These are phyloP conservation scores for Spicauda simplicius DNA, from an alignment of 2,888 invertebrate species.

Conservation along the genomic window DNA sequence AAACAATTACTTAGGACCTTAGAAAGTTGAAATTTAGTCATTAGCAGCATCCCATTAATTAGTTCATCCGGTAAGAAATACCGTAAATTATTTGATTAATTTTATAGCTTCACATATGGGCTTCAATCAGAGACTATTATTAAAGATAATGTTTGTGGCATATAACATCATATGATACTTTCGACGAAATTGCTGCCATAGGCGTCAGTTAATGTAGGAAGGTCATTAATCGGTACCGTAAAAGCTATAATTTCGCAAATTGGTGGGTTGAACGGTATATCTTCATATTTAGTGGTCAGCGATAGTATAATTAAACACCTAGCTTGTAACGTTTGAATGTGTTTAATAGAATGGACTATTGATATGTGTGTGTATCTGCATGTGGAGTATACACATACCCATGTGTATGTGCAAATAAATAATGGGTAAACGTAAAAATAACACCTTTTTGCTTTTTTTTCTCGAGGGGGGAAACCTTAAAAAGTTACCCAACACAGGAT, in stretches of 20 bases:
- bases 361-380: no score
- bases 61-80: slow-evolving; percentile 44
- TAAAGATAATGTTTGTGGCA: slow-evolving; percentile 52
- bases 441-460: no score
- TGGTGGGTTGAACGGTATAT: slow-evolving; percentile 44
- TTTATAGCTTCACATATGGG: slow-evolving; percentile 50
- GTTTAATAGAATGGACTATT: slow-evolving; percentile 2
- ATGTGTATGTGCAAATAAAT: no score
- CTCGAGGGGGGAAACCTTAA: no score
- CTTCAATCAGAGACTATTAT: slow-evolving; percentile 58
- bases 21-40: slow-evolving; percentile 41
- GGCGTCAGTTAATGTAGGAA: slow-evolving; percentile 60
- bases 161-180: slow-evolving; percentile 58
- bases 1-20: slow-evolving; percentile 33
- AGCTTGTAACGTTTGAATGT: slow-evolving; percentile 5
- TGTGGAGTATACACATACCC: no score
- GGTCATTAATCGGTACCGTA: slow-evolving; percentile 67
- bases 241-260: slow-evolving; percentile 74
- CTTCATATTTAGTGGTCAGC: slow-evolving; percentile 30
- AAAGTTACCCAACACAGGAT: no score
- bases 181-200: slow-evolving; percentile 61
- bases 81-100: slow-evolving; percentile 55
- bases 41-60: slow-evolving; percentile 47
- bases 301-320: slow-evolving; percentile 35
- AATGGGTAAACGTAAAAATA: no score